phyloP scores from a whole-genome alignment of 1,140 invertebrate species.

The Pectinophora gossypiella region DNA sequence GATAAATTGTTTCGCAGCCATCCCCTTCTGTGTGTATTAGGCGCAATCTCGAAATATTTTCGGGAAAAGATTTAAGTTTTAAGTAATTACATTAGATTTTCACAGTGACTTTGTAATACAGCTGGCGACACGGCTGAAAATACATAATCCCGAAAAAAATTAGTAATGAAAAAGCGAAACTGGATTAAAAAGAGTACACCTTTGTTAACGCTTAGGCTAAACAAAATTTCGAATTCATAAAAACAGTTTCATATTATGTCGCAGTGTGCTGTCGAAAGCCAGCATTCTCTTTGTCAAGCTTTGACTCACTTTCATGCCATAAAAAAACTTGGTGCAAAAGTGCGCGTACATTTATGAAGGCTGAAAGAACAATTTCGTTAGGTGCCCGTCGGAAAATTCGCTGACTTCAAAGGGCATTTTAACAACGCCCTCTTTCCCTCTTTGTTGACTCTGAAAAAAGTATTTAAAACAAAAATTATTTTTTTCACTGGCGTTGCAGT shows the following conservation, averaged over 20 bases:
- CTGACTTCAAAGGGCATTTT: conserved; percentile 66
- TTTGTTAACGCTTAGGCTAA: too few species aligned
- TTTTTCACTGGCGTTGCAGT: conserved; percentile 9
- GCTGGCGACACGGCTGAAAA: too few species aligned
- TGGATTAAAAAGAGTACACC: too few species aligned
- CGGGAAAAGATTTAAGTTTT: too few species aligned
- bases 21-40: conserved; percentile 1
- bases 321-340: conserved; percentile 49
- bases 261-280: conserved; percentile 32
- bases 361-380: conserved; percentile 70
- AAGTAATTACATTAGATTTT: too few species aligned
- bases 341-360: conserved; percentile 58
- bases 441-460: conserved; percentile 57
- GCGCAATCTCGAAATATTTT: neutral
- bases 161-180: too few species aligned
- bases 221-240: conserved; percentile 14
- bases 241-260: too few species aligned
- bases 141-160: too few species aligned
- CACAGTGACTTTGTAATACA: too few species aligned
- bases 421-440: conserved; percentile 45
- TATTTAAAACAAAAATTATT: conserved; percentile 48
- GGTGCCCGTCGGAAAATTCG: conserved; percentile 59
- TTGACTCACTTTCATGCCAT: conserved; percentile 40
- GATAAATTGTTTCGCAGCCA: conserved; percentile 26
- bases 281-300: conserved; percentile 44